Evolutionary conservation across 64 coral and sea anemone species (phyloP), one percentile per base, ranked within the genome.

Genomic region (Montipora efflorescens): DNA sequence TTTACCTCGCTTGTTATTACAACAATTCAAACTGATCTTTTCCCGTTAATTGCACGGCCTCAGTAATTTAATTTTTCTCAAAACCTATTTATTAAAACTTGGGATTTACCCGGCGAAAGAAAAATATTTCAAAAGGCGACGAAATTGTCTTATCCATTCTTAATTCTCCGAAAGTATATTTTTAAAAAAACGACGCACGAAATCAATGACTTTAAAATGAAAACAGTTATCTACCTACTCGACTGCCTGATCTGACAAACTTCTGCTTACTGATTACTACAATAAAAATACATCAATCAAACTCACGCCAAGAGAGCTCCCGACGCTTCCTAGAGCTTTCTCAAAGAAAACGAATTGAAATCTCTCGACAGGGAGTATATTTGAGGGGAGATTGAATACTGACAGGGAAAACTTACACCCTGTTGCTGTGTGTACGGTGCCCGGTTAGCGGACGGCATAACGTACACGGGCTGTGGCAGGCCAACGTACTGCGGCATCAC

Each of bases 401-500:
- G 80, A 47, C 64, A 49, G 11, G 75, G 78, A 66, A 25, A 78
- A 90, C 86, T 67, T 91, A 76, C 74, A 57, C 87, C 92, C 89
- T 90, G 92, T 47, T 94, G 96, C 59, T 95, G 96, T 10, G 80
- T 90, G 94, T 84, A 97, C 11, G 90, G 96, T 15, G 90, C 72
- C 52, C 93, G 86, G 6, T 75, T 76, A 14, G 81, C 83, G 12
- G 94, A 90, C n/a, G 91, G 96, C 70, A 97, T 55, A 7, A 97
- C 93, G 83, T 95, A 97, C 68, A 97, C 12, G 13, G 96, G 96
- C 18, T 94, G 95, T 36, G 88, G 90, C 45, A 95, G 57, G 88
- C 93, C 90, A 59, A 94, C 66, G 94, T 97, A 97, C 58, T 93
- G 95, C 58, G 93, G 96, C 47, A 94, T 72, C 20, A 97, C 86